Evolutionary conservation across 2,113 vertebrate species (phyloP).

Genomic region (Vidua macroura): DNA sequence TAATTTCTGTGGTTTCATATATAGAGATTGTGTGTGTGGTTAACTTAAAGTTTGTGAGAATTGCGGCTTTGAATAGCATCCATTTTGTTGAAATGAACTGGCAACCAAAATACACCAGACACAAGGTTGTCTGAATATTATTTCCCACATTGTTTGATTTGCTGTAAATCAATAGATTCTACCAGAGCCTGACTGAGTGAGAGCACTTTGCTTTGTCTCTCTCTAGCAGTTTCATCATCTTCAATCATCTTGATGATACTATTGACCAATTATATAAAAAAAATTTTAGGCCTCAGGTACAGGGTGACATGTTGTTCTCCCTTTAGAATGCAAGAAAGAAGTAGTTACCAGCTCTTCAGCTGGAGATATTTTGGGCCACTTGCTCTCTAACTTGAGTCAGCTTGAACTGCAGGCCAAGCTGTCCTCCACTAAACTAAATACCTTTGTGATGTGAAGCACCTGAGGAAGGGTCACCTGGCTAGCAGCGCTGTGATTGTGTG

Average conservation of each 20-base stretch:
- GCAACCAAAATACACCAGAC: neutral
- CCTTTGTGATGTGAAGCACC: neutral
- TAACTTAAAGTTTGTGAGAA: neutral
- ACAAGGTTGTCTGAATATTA: neutral
- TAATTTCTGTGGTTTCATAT: neutral
- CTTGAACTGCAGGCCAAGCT: neutral
- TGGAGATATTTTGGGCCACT: neutral
- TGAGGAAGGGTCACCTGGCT: neutral
- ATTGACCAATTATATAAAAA: neutral
- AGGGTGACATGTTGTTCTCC: accelerated
- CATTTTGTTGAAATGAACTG: neutral
- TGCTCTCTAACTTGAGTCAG: neutral
- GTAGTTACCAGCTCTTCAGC: neutral
- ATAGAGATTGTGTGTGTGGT: neutral
- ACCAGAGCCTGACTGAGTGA: neutral
- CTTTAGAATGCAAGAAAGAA: neutral
- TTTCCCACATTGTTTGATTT: neutral
- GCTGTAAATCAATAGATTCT: constrained; percentile 7
- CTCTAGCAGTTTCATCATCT: neutral
- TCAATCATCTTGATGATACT: neutral
- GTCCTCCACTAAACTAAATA: neutral
- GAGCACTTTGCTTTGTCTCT: neutral
- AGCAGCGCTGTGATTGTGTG: accelerated
- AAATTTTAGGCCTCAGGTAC: neutral
- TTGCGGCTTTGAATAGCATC: neutral